Evolutionary conservation across 2,888 invertebrate genomes (phyloP).

Genomic region (Branchellion lobata): DNA sequence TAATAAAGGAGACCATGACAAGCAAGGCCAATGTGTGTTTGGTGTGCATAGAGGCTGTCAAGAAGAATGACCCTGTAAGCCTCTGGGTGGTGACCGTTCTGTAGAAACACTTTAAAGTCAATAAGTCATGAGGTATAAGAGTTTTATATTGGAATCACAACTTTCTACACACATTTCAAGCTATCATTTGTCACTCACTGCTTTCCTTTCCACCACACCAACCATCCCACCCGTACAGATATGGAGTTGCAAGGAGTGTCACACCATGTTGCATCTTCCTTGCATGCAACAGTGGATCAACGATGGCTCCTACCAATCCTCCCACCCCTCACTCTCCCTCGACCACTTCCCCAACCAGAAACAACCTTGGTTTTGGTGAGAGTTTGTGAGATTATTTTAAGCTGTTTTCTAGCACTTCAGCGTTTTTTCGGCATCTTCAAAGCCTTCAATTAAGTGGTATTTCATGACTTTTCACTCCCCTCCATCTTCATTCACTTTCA

Average conservation of each 20-base stretch:
- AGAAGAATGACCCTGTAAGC: slow-evolving; percentile 71
- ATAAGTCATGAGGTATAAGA: too few relatives aligned
- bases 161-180: too few relatives aligned
- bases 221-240: slow-evolving; percentile 65
- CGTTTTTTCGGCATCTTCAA: background rate
- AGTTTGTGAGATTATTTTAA: background rate
- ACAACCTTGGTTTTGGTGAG: slow-evolving; percentile 61
- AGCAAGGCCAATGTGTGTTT: slow-evolving; percentile 81
- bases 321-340: slow-evolving; percentile 54
- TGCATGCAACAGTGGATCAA: slow-evolving; percentile 90
- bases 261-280: slow-evolving; percentile 78
- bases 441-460: too few relatives aligned
- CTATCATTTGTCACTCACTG: too few relatives aligned
- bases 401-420: background rate
- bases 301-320: slow-evolving; percentile 69
- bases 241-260: slow-evolving; percentile 84
- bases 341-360: slow-evolving; percentile 54
- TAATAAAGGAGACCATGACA: slow-evolving; percentile 76
- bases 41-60: slow-evolving; percentile 84
- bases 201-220: background rate
- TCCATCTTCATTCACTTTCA: too few relatives aligned
- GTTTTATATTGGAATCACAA: too few relatives aligned
- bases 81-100: too few relatives aligned
- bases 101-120: too few relatives aligned
- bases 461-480: too few relatives aligned